These are phyloP conservation scores for Trichomycterus rosablanca DNA, from an alignment of 2,113 vertebrate genomes.

Conservation along the genomic window DNA sequence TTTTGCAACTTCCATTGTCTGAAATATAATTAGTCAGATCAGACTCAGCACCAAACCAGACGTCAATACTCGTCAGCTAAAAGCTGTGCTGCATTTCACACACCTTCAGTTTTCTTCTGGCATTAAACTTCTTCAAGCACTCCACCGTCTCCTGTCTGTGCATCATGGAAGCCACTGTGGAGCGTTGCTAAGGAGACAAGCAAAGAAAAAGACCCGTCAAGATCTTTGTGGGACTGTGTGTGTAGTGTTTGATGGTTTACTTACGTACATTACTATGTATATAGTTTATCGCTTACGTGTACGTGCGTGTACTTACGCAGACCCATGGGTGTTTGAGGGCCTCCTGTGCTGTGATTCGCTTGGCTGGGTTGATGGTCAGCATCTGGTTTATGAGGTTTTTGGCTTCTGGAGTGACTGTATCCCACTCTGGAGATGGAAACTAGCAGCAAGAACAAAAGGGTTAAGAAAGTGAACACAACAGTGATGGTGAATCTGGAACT, in stretches of 20 bases:
- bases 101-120: constrained; percentile 96
- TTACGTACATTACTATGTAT: not conserved
- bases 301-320: constrained; percentile 82
- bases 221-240: not conserved
- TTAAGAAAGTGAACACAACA: not conserved
- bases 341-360: constrained; percentile 94
- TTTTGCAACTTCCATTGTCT: too few relatives aligned
- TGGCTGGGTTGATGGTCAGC: constrained; percentile 95
- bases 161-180: constrained; percentile 98
- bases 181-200: constrained; percentile 80
- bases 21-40: too few relatives aligned
- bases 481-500: not conserved
- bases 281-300: not conserved
- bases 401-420: constrained; percentile 92
- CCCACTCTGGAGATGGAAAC: constrained; percentile 96
- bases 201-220: not conserved
- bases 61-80: too few relatives aligned
- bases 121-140: constrained; percentile 97
- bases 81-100: constrained; percentile 21
- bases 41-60: too few relatives aligned
- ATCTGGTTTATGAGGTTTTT: constrained; percentile 99
- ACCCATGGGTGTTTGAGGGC: constrained; percentile 98
- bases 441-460: constrained; percentile 44
- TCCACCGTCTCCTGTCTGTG: constrained; percentile 97
- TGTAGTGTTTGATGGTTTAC: not conserved